phyloP scores from a whole-genome alignment of 2,113 vertebrate species.

The Cariama cristata region DNA sequence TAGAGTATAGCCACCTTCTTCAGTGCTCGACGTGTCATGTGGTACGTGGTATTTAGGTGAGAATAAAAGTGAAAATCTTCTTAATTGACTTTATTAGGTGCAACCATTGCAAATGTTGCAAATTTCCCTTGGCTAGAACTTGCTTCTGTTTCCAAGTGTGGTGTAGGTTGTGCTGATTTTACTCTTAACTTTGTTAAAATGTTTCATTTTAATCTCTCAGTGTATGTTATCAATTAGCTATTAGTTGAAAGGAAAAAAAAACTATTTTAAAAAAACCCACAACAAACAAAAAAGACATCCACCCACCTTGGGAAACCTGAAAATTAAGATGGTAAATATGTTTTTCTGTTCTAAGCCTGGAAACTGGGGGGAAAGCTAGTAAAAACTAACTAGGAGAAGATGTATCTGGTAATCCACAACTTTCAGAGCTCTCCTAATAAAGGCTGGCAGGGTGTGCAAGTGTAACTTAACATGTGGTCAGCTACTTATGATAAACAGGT shows the following conservation, averaged over 20 bases:
- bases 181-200: background rate
- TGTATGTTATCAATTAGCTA: background rate
- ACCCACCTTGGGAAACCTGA: background rate
- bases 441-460: background rate
- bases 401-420: background rate
- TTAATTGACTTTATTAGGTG: background rate
- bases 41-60: background rate
- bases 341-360: background rate
- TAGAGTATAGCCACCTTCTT: rapidly evolving
- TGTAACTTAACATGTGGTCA: background rate
- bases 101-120: background rate
- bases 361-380: background rate
- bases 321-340: background rate
- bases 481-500: constrained; percentile 7
- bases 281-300: background rate
- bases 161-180: background rate
- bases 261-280: background rate
- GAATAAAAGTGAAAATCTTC: background rate
- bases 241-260: background rate
- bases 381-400: background rate
- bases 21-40: rapidly evolving
- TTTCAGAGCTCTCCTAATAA: background rate
- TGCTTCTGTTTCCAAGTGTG: background rate
- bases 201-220: background rate
- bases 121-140: background rate